These are phyloP conservation scores for Apogon hyalosoma DNA, from an alignment of 2,797 vertebrate species.

Conservation along the genomic window DNA sequence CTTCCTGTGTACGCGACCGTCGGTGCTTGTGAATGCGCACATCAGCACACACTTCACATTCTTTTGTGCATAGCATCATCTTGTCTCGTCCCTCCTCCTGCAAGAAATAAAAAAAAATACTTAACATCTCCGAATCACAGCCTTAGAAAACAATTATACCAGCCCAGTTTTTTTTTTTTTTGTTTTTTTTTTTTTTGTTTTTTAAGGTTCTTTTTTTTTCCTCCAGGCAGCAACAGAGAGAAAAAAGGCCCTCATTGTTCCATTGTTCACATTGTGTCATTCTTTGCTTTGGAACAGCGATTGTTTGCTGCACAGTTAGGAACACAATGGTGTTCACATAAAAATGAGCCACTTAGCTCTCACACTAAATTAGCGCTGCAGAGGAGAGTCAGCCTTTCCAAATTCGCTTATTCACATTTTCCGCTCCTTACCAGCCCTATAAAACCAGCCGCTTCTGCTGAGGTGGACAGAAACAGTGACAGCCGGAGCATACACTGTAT, in stretches of 20 bases:
- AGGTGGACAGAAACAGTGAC: conserved; percentile 79
- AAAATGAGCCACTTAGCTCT: conserved; percentile 84
- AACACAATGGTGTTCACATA: conserved; percentile 84
- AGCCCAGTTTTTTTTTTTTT: conserved; percentile 60
- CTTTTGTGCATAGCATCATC: conserved; percentile 59
- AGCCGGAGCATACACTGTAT: conserved; percentile 55
- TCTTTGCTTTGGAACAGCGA: conserved; percentile 82
- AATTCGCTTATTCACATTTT: conserved; percentile 86
- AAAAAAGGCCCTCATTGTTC: conserved; percentile 80
- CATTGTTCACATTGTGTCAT: conserved; percentile 84
- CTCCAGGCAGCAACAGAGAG: conserved; percentile 74
- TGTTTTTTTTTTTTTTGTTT: conserved; percentile 66
- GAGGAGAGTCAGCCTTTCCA: conserved; percentile 79
- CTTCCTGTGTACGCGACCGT: conserved; percentile 29
- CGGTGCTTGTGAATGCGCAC: conserved; percentile 1
- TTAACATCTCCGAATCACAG: conserved; percentile 75
- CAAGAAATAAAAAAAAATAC: conserved; percentile 49
- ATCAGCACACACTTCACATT: conserved; percentile 33
- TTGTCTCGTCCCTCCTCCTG: conserved; percentile 34
- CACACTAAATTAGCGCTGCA: conserved; percentile 82
- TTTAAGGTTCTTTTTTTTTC: conserved; percentile 62
- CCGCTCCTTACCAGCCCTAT: conserved; percentile 77
- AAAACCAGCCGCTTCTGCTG: conserved; percentile 80
- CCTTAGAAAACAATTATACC: conserved; percentile 80
- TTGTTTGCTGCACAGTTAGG: conserved; percentile 84